These are phyloP conservation scores for Epistrophella euchroma DNA, from an alignment of 2,888 invertebrate species.

Conservation along the genomic window DNA sequence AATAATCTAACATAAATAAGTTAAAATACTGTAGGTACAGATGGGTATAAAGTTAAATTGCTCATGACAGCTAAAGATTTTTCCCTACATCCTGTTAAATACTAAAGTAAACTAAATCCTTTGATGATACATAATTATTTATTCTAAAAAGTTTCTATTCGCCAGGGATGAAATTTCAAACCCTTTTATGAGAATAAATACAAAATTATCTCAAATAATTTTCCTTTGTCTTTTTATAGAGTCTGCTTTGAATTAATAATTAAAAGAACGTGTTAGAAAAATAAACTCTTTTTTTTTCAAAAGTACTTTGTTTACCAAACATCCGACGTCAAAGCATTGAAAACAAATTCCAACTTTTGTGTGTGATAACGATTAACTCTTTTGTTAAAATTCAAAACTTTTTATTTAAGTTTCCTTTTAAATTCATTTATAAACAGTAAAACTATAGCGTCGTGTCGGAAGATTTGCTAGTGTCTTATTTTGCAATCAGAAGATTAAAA, in stretches of 20 bases:
- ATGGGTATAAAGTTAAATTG: no score
- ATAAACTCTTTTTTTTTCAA: background rate
- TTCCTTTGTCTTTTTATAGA: background rate
- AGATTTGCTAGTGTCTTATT: constrained; percentile 5
- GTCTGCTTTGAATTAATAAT: background rate
- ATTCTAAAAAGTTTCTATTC: background rate
- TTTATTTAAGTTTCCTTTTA: constrained; percentile 7
- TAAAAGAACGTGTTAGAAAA: background rate
- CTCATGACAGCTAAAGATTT: no score
- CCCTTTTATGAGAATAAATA: background rate
- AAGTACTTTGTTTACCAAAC: background rate
- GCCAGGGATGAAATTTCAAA: background rate
- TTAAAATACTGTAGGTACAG: no score
- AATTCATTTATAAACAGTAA: background rate
- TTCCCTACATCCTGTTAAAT: no score
- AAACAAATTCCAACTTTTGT: constrained; percentile 9
- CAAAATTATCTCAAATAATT: background rate
- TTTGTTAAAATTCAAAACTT: background rate
- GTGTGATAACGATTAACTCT: background rate
- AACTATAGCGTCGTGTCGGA: background rate
- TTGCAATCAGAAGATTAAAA: constrained; percentile 19
- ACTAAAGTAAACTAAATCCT: background rate
- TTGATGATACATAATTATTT: background rate
- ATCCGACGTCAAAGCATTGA: constrained; percentile 4
- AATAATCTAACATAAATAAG: no score